phyloP scores from a whole-genome alignment of 2,113 vertebrate species.

The Rhinolophus ferrumequinum region DNA sequence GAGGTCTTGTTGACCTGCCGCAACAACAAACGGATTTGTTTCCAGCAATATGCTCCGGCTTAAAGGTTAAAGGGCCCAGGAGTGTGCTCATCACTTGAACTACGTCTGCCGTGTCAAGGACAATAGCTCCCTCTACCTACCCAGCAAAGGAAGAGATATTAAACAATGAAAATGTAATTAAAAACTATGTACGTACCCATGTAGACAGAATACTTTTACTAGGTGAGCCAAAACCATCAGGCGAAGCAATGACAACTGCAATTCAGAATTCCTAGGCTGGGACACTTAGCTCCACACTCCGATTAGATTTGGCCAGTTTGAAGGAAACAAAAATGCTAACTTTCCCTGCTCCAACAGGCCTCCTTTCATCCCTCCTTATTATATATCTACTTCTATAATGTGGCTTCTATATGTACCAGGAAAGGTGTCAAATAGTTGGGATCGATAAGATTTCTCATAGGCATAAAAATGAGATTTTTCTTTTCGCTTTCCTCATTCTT shows the following conservation, averaged over 20 bases:
- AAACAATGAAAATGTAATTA: neutral
- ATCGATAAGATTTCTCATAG: neutral
- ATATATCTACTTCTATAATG: neutral
- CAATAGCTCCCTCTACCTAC: neutral
- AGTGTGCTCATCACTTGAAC: neutral
- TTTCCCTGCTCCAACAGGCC: neutral
- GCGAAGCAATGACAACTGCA: neutral
- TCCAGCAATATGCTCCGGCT: neutral
- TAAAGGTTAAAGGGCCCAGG: neutral
- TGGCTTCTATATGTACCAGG: neutral
- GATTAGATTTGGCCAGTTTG: neutral
- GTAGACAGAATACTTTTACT: neutral
- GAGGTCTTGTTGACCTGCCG: slow-evolving; percentile 49
- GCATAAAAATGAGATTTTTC: neutral
- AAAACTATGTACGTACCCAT: neutral
- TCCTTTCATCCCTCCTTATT: neutral
- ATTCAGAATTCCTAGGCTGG: neutral
- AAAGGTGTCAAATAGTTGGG: neutral
- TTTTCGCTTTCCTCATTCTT: neutral
- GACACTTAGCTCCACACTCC: neutral
- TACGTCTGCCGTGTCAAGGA: neutral
- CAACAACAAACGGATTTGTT: neutral
- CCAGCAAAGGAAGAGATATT: neutral
- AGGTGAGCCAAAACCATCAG: neutral
- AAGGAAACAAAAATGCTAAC: neutral